Evolutionary conservation across 2,113 vertebrate species (phyloP), one percentile per base, ranked within the genome.

Genomic region (Misgurnus mizolepis): DNA sequence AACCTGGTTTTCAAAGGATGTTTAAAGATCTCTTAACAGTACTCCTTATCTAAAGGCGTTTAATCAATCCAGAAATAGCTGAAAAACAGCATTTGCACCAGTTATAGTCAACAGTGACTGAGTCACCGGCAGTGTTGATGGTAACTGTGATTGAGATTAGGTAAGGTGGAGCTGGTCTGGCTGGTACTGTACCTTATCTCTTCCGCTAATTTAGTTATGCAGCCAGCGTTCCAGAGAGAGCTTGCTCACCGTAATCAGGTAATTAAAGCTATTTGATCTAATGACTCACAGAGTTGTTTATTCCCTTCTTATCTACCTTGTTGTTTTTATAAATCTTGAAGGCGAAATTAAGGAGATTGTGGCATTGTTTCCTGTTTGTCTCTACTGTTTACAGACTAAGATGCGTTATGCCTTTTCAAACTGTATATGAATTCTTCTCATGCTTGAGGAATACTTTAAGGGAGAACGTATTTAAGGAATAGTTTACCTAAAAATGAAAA

Each of bases 211-310:
- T 96, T 96, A 96, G 94, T 94, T 92, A 94, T 93, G 95, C 95
- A 96, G 95, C 92, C 94, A 94, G 95, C 94, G 94, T 71, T 95
- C 95, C 95, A 94, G 95, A 95, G 94, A 94, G 95, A 96, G 95
- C 78, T 93, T 91, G 87, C 93, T 95, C 94, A 94, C 94, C 94
- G 93, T 95, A 95, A 94, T 95, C 93, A 95, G 94, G 94, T 96
- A 96, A 96, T 95, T 95, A 96, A 93, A 93, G 95, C 95, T 94
- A 95, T 96, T 96, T 95, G 94, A 95, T 95, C 94, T 95, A 95
- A 96, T 95, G 93, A 93, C 92, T 95, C 95, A 93, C 94, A 95
- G 93, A 94, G 95, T 53, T 93, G 92, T 91, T 92, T 94, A 93
- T 94, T 95, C 94, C 93, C 93, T 94, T 91, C 75, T 77, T 70